Percentiles rank a stretch among this genome's conserved stretches.
phyloP scores from a whole-genome alignment of 2,888 invertebrate genomes.

The Andricus curvator region DNA sequence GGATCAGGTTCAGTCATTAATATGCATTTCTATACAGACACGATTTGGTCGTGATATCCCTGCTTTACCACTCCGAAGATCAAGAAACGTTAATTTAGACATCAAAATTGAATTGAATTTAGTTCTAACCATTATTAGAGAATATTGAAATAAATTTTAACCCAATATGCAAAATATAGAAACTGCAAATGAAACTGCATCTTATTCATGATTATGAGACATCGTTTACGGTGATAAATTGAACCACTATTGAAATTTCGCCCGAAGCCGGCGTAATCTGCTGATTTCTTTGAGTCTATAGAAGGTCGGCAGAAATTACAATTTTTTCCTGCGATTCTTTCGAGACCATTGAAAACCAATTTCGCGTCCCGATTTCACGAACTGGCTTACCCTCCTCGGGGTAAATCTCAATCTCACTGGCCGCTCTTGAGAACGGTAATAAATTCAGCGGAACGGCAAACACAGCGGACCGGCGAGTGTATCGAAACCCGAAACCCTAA shows the following conservation, averaged over 20 bases:
- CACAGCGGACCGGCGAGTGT: conserved; percentile 70
- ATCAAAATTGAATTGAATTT: too few species aligned
- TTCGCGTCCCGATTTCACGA: conserved; percentile 53
- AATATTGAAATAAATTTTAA: not conserved
- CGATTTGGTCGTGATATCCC: too few species aligned
- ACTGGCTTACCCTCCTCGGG: conserved; percentile 58
- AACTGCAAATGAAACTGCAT: not conserved
- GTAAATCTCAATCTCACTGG: conserved; percentile 59
- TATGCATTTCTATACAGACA: too few species aligned
- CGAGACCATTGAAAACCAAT: conserved; percentile 55
- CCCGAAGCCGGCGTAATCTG: not conserved
- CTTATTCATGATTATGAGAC: not conserved
- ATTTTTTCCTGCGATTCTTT: not conserved
- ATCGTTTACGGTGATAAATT: not conserved
- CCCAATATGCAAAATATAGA: not conserved
- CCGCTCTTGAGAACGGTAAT: conserved; percentile 65
- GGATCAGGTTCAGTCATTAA: too few species aligned
- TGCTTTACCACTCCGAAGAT: too few species aligned
- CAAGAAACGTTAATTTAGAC: too few species aligned
- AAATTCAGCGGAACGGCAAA: conserved; percentile 72
- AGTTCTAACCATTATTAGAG: too few species aligned
- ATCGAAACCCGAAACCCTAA: conserved; percentile 74
- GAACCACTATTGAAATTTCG: not conserved
- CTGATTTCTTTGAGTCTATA: not conserved
- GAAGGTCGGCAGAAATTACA: not conserved